phyloP scores from a whole-genome alignment of 2,113 vertebrate species.

The Mesembrinibis cayennensis region DNA sequence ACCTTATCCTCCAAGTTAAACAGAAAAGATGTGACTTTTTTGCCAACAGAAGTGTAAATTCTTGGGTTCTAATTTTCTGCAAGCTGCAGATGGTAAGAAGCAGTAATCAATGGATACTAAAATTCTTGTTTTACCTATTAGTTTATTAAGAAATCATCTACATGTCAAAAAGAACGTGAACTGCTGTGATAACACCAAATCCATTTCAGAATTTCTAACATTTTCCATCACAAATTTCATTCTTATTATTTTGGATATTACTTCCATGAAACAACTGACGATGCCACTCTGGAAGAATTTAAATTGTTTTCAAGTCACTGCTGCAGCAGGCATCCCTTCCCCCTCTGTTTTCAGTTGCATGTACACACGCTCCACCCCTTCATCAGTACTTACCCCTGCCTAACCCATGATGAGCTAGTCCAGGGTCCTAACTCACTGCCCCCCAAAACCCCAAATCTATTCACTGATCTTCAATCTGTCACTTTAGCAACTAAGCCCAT shows the following conservation, averaged over 20 bases:
- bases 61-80: neutral
- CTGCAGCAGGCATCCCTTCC: neutral
- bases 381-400: fast-evolving
- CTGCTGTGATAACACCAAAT: neutral
- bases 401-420: neutral
- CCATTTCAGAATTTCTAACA: neutral
- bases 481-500: neutral
- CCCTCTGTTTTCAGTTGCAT: neutral
- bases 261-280: neutral
- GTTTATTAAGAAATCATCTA: neutral
- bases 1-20: neutral
- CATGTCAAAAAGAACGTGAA: neutral
- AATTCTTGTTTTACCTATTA: neutral
- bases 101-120: neutral
- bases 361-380: fast-evolving
- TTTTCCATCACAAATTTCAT: neutral
- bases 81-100: neutral
- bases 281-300: neutral
- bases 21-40: neutral
- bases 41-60: neutral
- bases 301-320: neutral
- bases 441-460: neutral
- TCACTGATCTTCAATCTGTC: neutral
- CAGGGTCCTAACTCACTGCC: neutral
- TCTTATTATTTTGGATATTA: neutral